Percentiles rank a stretch among this genome's conserved stretches.
Evolutionary conservation across 2,888 invertebrate species (phyloP).

Genomic region (Eristalis pertinax): DNA sequence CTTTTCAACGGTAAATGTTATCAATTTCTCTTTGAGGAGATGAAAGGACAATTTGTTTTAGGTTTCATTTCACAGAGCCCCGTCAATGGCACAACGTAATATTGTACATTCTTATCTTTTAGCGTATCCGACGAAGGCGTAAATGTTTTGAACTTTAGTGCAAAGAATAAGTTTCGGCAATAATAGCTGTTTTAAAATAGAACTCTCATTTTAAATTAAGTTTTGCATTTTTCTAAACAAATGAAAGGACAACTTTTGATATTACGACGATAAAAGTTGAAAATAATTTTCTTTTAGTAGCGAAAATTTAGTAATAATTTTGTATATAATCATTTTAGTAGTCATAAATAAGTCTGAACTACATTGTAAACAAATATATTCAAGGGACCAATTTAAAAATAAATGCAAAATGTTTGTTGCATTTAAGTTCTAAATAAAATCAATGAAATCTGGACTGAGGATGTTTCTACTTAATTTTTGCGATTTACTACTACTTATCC

Average conservation of each 20-base stretch:
- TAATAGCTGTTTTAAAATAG: conserved; percentile 12
- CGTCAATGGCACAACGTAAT: conserved; percentile 30
- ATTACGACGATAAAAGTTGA: not conserved
- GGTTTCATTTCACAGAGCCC: conserved; percentile 45
- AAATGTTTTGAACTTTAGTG: conserved; percentile 15
- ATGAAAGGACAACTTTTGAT: not conserved
- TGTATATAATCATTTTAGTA: too few relatives aligned
- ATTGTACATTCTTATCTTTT: conserved; percentile 20
- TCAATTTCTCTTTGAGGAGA: conserved; percentile 33
- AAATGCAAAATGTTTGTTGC: too few relatives aligned
- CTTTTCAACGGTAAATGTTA: conserved; percentile 11
- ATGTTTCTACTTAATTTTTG: too few relatives aligned
- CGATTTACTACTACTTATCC: too few relatives aligned
- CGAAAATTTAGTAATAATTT: not conserved
- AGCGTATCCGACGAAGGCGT: conserved; percentile 17
- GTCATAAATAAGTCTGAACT: too few relatives aligned
- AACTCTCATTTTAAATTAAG: conserved; percentile 18
- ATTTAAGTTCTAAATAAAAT: too few relatives aligned
- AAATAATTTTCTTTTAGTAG: not conserved
- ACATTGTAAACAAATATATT: too few relatives aligned
- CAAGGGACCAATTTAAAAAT: too few relatives aligned
- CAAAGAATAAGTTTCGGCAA: conserved; percentile 9
- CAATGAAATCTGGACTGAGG: too few relatives aligned
- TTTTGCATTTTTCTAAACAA: conserved; percentile 6
- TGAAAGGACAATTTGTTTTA: conserved; percentile 55